Percentiles rank a stretch among this genome's conserved stretches.
Conservation (phyloP, 2,113 vertebrate genomes). For the Atractosteus spatula region DNA sequence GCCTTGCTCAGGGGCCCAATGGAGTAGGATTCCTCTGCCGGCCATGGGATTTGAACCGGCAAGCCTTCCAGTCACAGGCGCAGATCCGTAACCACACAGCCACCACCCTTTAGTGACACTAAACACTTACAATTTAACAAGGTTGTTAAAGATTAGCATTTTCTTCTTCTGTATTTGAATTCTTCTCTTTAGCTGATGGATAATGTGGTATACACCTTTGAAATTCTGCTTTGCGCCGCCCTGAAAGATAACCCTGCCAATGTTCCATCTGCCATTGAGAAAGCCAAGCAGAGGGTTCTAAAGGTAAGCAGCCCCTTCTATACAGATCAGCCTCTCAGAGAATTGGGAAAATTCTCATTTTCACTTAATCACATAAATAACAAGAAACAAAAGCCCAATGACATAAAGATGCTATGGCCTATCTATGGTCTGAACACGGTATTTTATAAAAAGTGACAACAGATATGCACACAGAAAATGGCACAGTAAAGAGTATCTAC, state of each 20-base stretch:
- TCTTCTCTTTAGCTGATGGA: conserved; percentile 72
- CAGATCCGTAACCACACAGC: not conserved
- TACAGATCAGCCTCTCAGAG: too few species aligned
- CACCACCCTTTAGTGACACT: not conserved
- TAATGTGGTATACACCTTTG: conserved; percentile 80
- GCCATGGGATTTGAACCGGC: too few species aligned
- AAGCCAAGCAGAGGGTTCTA: conserved; percentile 80
- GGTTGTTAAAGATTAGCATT: not conserved
- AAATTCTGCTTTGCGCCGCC: conserved; percentile 70
- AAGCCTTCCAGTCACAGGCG: too few species aligned
- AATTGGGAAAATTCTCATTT: too few species aligned
- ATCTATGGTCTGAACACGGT: too few species aligned
- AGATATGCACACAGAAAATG: not conserved
- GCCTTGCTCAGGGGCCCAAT: too few species aligned
- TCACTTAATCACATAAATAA: too few species aligned
- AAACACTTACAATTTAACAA: not conserved
- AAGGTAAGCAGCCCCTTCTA: conserved; percentile 68
- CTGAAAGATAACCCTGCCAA: conserved; percentile 56
- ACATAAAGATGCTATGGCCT: too few species aligned
- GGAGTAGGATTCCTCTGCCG: too few species aligned
- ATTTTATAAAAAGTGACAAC: not conserved
- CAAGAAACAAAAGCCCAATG: too few species aligned
- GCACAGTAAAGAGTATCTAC: too few species aligned
- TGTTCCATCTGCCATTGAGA: conserved; percentile 63
- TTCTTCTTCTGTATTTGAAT: not conserved